Evolutionary conservation across 2,888 invertebrate genomes (phyloP).

Genomic region (Octonoba sinensis): DNA sequence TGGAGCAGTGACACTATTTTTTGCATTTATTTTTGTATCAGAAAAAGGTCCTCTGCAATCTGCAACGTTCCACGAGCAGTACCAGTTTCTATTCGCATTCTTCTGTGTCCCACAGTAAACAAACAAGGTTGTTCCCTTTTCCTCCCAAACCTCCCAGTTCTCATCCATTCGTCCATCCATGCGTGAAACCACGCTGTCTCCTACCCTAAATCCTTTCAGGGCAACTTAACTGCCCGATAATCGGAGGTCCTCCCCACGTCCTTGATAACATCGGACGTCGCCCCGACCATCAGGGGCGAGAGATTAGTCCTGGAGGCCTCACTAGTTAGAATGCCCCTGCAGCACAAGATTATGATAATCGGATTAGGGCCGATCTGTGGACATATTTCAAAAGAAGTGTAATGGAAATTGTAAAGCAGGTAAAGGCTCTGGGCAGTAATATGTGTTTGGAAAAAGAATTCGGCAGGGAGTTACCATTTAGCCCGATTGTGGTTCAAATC

Average conservation of each 20-base stretch:
- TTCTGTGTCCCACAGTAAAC: too few relatives aligned
- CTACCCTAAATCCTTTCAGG: conserved; percentile 34
- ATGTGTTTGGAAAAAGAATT: too few relatives aligned
- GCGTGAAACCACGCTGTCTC: conserved; percentile 39
- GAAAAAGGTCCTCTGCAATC: too few relatives aligned
- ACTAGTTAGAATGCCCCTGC: conserved; percentile 3
- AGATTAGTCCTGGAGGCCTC: conserved; percentile 33
- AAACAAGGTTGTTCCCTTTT: too few relatives aligned
- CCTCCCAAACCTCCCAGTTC: neutral
- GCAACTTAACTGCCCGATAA: conserved; percentile 43
- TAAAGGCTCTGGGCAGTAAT: too few relatives aligned
- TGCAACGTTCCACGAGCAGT: too few relatives aligned
- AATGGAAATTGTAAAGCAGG: conserved; percentile 3
- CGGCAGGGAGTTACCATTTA: too few relatives aligned
- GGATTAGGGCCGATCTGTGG: conserved; percentile 53
- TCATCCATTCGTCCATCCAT: neutral
- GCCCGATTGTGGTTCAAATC: too few relatives aligned
- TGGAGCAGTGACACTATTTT: too few relatives aligned
- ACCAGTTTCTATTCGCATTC: too few relatives aligned
- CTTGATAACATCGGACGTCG: conserved; percentile 35
- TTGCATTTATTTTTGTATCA: too few relatives aligned
- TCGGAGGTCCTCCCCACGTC: neutral
- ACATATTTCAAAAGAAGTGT: conserved; percentile 47
- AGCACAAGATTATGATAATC: conserved; percentile 47
- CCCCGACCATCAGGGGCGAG: conserved; percentile 2